Evolutionary conservation across 1,140 invertebrate species (phyloP).

Genomic region (Neelides sp.): DNA sequence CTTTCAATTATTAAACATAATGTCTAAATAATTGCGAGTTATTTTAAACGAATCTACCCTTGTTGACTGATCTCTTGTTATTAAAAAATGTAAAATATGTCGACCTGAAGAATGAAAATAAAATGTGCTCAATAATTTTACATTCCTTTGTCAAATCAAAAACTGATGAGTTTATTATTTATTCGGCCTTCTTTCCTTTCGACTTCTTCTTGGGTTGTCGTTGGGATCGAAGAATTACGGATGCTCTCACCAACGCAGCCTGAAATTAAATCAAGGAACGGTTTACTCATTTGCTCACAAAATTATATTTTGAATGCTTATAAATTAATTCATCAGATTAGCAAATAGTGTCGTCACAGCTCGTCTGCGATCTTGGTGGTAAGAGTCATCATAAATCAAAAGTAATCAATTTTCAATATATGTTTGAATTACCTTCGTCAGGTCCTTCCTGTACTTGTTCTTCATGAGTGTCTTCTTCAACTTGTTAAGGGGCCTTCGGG

Average conservation of each 20-base stretch:
- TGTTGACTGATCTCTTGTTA: too few relatives aligned
- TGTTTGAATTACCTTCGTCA: slow-evolving; percentile 56
- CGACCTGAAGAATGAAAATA: too few relatives aligned
- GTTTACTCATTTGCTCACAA: background rate
- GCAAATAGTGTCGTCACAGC: slow-evolving; percentile 10
- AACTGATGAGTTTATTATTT: too few relatives aligned
- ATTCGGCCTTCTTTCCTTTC: slow-evolving; percentile 57
- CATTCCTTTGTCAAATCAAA: too few relatives aligned
- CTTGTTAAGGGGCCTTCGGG: slow-evolving; percentile 67
- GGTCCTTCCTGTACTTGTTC: slow-evolving; percentile 74
- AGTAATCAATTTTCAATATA: too few relatives aligned
- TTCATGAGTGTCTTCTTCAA: slow-evolving; percentile 62
- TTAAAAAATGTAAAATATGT: too few relatives aligned
- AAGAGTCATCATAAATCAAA: slow-evolving; percentile 18
- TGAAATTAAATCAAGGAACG: slow-evolving; percentile 39
- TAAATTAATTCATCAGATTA: slow-evolving; percentile 2
- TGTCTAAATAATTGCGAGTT: too few relatives aligned
- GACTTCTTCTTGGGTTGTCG: slow-evolving; percentile 67
- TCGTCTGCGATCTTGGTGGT: slow-evolving; percentile 27
- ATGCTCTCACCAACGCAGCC: slow-evolving; percentile 73
- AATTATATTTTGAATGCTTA: background rate
- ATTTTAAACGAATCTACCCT: too few relatives aligned
- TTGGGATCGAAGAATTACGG: slow-evolving; percentile 79
- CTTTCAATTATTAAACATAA: too few relatives aligned
- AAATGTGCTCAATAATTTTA: too few relatives aligned